A percentile compares a stretch with the other conserved stretches of the same genome.
phyloP scores from a whole-genome alignment of 2,888 invertebrate genomes.

The Heliconius charithonia region DNA sequence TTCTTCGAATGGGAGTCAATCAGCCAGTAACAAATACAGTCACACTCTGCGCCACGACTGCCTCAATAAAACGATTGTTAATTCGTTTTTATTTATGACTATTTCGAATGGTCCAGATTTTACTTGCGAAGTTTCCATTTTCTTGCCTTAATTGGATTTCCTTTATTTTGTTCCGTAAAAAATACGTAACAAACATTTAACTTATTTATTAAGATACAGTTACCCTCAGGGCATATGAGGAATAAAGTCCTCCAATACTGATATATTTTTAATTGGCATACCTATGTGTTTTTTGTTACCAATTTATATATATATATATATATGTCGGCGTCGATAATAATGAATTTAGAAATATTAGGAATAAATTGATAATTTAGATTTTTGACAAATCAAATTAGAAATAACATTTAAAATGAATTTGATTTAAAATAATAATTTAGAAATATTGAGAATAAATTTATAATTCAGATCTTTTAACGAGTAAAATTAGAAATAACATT shows the following conservation, averaged over 20 bases:
- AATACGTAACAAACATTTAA: neutral
- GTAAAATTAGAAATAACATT: no score
- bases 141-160: conserved; percentile 17
- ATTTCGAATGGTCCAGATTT: conserved; percentile 10
- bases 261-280: neutral
- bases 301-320: no score
- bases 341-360: no score
- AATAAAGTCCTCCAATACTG: neutral
- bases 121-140: conserved; percentile 21
- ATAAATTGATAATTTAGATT: no score
- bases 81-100: conserved; percentile 19
- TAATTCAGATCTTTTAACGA: no score
- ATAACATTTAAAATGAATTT: no score
- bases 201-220: neutral
- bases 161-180: conserved; percentile 13
- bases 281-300: neutral
- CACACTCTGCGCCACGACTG: neutral
- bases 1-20: no score
- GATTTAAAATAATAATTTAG: no score
- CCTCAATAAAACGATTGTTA: neutral
- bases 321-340: no score
- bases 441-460: no score
- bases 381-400: no score
- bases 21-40: no score
- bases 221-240: neutral